Conservation (phyloP, 2,888 invertebrate species). For the Dinocampus coccinellae region DNA sequence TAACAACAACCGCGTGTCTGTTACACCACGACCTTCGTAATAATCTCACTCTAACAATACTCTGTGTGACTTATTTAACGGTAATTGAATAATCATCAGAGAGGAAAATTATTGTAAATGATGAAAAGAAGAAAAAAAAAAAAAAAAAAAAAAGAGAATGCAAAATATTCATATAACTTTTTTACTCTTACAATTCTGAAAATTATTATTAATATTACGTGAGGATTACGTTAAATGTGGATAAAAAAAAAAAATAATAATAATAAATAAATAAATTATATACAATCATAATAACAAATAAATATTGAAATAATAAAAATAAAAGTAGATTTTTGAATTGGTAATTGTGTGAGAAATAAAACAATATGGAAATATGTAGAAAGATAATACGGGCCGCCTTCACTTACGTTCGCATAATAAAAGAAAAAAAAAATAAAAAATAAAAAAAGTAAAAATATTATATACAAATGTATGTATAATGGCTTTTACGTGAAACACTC, state of each 20-base stretch:
- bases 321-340: not conserved
- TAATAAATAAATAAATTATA: no score
- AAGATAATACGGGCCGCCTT: not conserved
- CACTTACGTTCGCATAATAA: not conserved
- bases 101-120: not conserved
- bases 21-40: constrained; percentile 26
- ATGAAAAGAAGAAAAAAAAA: not conserved
- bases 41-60: constrained; percentile 16
- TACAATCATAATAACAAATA: no score
- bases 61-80: not conserved
- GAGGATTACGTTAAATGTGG: not conserved
- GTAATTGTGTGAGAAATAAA: constrained; percentile 10
- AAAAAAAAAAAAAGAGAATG: not conserved
- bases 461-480: not conserved
- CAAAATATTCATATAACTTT: not conserved
- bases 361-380: not conserved
- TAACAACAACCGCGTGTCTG: not conserved
- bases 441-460: not conserved
- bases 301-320: not conserved
- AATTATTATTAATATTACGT: constrained; percentile 6
- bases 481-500: constrained; percentile 12
- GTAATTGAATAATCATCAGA: not conserved
- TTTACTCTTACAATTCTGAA: not conserved
- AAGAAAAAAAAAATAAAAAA: not conserved
- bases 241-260: not conserved